Conservation (phyloP, 2,888 invertebrate species). For the Pemphredon lugubris region DNA sequence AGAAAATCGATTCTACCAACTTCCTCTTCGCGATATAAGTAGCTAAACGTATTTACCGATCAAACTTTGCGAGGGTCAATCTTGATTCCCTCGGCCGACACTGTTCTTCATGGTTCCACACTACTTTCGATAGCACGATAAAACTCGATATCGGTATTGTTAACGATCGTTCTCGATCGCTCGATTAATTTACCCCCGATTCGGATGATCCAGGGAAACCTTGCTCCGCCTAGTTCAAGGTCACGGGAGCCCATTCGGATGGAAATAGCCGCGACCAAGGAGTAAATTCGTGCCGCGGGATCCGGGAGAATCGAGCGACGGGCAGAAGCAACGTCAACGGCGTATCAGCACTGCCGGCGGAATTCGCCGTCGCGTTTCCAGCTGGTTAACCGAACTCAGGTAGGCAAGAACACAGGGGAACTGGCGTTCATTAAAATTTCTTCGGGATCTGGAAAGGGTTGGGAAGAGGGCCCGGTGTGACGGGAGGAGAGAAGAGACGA, state of each 20-base stretch:
- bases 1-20: too few relatives aligned
- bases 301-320: slow-evolving; percentile 41
- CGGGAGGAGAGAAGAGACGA: background rate
- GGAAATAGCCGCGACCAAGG: slow-evolving; percentile 42
- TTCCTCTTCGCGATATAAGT: too few relatives aligned
- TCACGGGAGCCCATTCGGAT: slow-evolving; percentile 35
- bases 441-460: slow-evolving; percentile 17
- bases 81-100: too few relatives aligned
- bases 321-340: slow-evolving; percentile 22
- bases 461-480: background rate
- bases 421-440: slow-evolving; percentile 75
- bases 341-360: slow-evolving; percentile 54
- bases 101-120: too few relatives aligned
- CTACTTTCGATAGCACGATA: too few relatives aligned
- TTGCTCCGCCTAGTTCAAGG: slow-evolving; percentile 37
- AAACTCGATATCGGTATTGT: too few relatives aligned
- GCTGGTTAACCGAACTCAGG: slow-evolving; percentile 73
- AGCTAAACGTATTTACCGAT: too few relatives aligned
- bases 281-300: slow-evolving; percentile 29
- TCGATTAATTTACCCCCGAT: background rate
- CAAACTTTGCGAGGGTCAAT: too few relatives aligned
- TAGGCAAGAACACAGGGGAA: slow-evolving; percentile 62
- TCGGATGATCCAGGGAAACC: slow-evolving; percentile 22
- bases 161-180: too few relatives aligned
- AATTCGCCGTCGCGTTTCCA: slow-evolving; percentile 69